Percentiles rank a stretch among this genome's conserved stretches.
These are phyloP conservation scores for Accipiter cooperii DNA, from an alignment of 2,113 vertebrate species.

Conservation along the genomic window DNA sequence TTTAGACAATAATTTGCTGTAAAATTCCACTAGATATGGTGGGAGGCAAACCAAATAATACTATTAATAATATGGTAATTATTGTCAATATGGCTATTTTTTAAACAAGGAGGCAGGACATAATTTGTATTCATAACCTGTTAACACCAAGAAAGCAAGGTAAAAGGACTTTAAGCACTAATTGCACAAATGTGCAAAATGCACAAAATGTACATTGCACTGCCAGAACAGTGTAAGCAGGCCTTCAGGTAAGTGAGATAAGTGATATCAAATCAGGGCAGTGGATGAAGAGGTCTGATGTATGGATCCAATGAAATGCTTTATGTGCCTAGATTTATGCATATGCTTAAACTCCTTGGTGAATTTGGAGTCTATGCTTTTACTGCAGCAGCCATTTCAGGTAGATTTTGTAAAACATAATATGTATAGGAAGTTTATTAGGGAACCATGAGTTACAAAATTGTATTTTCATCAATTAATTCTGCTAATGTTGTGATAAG, in stretches of 20 bases:
- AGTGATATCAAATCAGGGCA: neutral
- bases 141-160: neutral
- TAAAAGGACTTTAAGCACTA: neutral
- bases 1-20: neutral
- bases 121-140: neutral
- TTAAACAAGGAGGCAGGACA: neutral
- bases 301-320: neutral
- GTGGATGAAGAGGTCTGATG: neutral
- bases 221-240: neutral
- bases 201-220: neutral
- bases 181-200: neutral
- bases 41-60: neutral
- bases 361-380: neutral
- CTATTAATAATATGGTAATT: slow-evolving; percentile 1
- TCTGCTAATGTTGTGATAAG: neutral
- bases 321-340: neutral
- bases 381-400: neutral
- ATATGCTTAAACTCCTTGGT: neutral
- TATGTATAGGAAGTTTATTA: neutral
- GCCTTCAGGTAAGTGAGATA: neutral
- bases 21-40: neutral
- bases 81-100: neutral
- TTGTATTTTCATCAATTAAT: neutral
- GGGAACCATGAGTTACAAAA: neutral
- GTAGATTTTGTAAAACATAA: neutral